These are phyloP conservation scores for Catocala fraxini DNA, from an alignment of 2,888 invertebrate species.

Conservation along the genomic window DNA sequence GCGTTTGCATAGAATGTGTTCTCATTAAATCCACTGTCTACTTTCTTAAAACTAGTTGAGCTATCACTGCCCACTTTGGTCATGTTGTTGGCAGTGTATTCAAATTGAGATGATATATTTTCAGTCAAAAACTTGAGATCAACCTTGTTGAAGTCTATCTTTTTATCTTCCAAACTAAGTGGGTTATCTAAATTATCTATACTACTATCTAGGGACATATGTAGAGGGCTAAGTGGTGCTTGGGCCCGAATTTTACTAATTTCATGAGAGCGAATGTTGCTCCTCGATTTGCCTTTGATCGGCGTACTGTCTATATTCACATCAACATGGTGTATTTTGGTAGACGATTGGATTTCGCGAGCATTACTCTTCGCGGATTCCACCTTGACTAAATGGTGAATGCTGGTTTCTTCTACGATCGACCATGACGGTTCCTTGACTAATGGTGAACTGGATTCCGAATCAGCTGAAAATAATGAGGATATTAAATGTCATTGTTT, in stretches of 20 bases:
- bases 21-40: constrained; percentile 82
- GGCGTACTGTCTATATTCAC: constrained; percentile 71
- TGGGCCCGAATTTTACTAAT: constrained; percentile 80
- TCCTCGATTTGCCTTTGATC: constrained; percentile 71
- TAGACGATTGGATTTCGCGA: constrained; percentile 62
- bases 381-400: constrained; percentile 64
- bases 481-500: background rate
- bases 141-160: constrained; percentile 80
- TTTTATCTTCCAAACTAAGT: constrained; percentile 75
- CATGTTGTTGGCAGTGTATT: constrained; percentile 58
- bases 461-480: constrained; percentile 65
- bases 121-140: constrained; percentile 84
- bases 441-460: constrained; percentile 59
- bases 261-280: constrained; percentile 67
- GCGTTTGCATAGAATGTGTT: constrained; percentile 78
- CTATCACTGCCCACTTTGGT: constrained; percentile 65
- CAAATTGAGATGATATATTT: constrained; percentile 71
- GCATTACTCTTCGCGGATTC: constrained; percentile 55
- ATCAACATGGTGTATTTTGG: constrained; percentile 59
- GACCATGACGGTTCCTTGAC: constrained; percentile 67
- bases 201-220: constrained; percentile 81
- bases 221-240: constrained; percentile 61
- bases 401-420: constrained; percentile 67
- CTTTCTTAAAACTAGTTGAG: constrained; percentile 74
- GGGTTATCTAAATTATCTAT: constrained; percentile 74